Evolutionary conservation across 1,140 invertebrate species (phyloP).

Genomic region (Chlorops oryzae): DNA sequence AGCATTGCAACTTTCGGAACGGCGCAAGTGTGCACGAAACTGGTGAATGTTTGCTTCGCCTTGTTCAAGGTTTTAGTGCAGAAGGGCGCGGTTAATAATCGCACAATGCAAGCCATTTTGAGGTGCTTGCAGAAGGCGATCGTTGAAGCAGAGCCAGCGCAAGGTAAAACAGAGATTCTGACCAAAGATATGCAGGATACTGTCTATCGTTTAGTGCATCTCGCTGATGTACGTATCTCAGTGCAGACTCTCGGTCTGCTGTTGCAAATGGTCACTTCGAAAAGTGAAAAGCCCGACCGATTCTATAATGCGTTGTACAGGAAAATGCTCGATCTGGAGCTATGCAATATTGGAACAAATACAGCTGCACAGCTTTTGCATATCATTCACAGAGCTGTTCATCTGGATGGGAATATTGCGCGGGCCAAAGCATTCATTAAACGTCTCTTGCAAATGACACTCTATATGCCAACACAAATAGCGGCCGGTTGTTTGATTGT

Average conservation of each 20-base stretch:
- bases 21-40: conserved; percentile 66
- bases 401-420: conserved; percentile 64
- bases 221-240: conserved; percentile 74
- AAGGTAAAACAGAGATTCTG: conserved; percentile 33
- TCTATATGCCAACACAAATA: conserved; percentile 36
- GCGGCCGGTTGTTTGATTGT: conserved; percentile 43
- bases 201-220: conserved; percentile 83
- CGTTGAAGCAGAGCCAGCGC: conserved; percentile 32
- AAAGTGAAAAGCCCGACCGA: conserved; percentile 52
- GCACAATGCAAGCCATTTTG: conserved; percentile 82
- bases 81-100: conserved; percentile 83
- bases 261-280: conserved; percentile 68
- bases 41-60: conserved; percentile 89
- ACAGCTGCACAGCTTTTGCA: conserved; percentile 81
- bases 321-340: conserved; percentile 73
- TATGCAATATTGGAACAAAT: conserved; percentile 59
- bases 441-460: conserved; percentile 72
- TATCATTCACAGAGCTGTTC: conserved; percentile 78
- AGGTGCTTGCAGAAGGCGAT: conserved; percentile 44
- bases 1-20: conserved; percentile 64
- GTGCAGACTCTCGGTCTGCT: conserved; percentile 83
- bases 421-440: conserved; percentile 84
- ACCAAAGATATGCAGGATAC: conserved; percentile 56
- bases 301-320: conserved; percentile 88
- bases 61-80: conserved; percentile 92